Base-by-base conservation (phyloP, 2,113 vertebrate genomes). In the Passer domesticus region DNA sequence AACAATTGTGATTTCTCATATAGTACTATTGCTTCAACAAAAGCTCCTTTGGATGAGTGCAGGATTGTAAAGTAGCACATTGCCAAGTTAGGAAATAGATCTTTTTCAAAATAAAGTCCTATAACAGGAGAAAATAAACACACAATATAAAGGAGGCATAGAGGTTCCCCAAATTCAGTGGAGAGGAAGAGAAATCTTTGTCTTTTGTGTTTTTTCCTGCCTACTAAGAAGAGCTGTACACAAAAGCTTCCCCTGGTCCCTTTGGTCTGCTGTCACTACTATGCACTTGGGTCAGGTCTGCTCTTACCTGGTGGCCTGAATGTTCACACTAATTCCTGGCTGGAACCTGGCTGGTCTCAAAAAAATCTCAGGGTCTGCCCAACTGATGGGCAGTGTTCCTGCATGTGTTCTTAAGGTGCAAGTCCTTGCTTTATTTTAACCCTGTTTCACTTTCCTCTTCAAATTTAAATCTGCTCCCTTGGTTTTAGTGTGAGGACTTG, bases 271-370 rank as follows among this genome's bases (percentile, higher is more conserved):
- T 60, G 14, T 67, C 31, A 1, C 20, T 53, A 35, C 66, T 37
- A 9, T 25, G 31, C 25, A 5, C 14, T 33, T 17, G n/a, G 25
- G 33, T 44, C 1, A 1, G 35, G 3, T 68, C 23, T 83, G 52
- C 16, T 47, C 52, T 70, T 31, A 25, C 11, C 15, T 50, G 13
- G 35, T 43, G 28, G 5, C 23, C 33, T 33, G 10, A 46, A 11
- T 1, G 2, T 7, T 28, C 9, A 2, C 1, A 3, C 8, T 23
- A 5, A 17, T 35, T 69, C 41, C 19, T 37, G 18, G 3, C 53
- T 73, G 75, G 44, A 64, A 43, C 35, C 37, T 72, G n/a, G 22
- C 35, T 67, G 17, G 19, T 63, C 53, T 46, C 70, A n/a, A 41
- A 62, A 73, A 81, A 64, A 35, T 1, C 7, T 64, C 24, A 58